Evolutionary conservation across 2,888 invertebrate species (phyloP), one percentile per base, ranked within the genome.

Genomic region (Eilema griseolum): DNA sequence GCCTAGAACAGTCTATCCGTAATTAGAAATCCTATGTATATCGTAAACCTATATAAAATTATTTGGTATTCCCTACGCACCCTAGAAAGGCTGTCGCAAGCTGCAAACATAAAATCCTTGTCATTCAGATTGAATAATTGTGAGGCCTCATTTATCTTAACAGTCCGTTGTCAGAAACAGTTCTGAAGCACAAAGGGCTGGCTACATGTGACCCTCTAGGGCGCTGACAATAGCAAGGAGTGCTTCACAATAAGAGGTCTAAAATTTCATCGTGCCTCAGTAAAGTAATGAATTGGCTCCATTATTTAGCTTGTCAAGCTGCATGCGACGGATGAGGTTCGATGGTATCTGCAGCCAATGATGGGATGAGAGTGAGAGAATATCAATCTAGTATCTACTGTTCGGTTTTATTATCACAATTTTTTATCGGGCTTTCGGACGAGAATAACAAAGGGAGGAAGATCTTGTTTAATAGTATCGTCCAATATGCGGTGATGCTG

Each of bases 91-190:
- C 23, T 10, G 24, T 46, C 59, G 14, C n/a, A 70, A 74, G 69
- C 64, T 67, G 66, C 74, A 70, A 66, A 69, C 68, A 67, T 60
- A 73, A 73, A 74, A 78, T 73, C 72, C 64, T 69, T 68, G 62
- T 72, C 72, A 73, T 86, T 84, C 83, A 75, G 84, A 88, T 87
- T 87, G 88, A 91, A 89, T 92, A 93, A 93, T 92, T 90, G 89
- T 88, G 83, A 84, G 84, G 81, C 86, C 80, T 88, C 93, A 93
- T 94, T 94, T 93, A 92, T 94, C 93, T 92, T 88, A 78, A 74
- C 79, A 76, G 85, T 85, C 86, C 87, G 85, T 84, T 86, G 93
- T 93, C 94, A 93, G 83, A 79, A 83, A 80, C 92, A 94, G 92
- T 86, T 83, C 82, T 84, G 69, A 76, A 76, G 82, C 83, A 92